Percentiles rank a stretch among this genome's conserved stretches.
These are phyloP conservation scores for Cerastis leucographa DNA, from an alignment of 2,888 invertebrate species.

Conservation along the genomic window DNA sequence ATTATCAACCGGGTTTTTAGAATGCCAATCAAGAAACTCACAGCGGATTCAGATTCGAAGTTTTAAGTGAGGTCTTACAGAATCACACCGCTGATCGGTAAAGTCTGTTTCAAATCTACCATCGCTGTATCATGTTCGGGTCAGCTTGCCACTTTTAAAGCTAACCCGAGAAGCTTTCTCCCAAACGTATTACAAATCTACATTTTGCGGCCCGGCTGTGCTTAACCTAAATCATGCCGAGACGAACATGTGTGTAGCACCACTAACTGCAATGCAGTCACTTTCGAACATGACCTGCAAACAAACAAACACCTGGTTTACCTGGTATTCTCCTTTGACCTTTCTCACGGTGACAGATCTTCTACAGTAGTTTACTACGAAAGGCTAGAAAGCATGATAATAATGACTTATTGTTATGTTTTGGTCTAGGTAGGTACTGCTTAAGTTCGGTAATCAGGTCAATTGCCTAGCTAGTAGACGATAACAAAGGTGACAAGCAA, in stretches of 20 bases:
- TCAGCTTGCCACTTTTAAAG: background rate
- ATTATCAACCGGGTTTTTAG: no score
- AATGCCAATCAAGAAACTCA: no score
- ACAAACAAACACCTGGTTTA: background rate
- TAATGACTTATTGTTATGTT: background rate
- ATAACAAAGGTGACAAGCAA: constrained; percentile 20
- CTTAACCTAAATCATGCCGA: background rate
- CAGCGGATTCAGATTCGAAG: no score
- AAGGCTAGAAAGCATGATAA: background rate
- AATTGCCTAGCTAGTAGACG: background rate
- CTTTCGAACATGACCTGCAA: background rate
- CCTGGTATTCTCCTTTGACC: background rate
- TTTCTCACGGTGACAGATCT: background rate
- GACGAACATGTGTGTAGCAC: background rate
- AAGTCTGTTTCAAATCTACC: background rate
- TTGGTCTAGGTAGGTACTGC: background rate
- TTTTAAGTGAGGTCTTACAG: no score
- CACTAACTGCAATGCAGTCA: background rate
- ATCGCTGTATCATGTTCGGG: background rate
- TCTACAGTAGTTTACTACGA: background rate
- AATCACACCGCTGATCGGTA: no score
- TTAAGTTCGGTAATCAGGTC: background rate
- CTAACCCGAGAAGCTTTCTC: background rate
- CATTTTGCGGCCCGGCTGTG: background rate
- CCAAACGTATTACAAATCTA: background rate